Base-by-base conservation (phyloP, 1,140 invertebrate genomes). In the Andricus grossulariae region DNA sequence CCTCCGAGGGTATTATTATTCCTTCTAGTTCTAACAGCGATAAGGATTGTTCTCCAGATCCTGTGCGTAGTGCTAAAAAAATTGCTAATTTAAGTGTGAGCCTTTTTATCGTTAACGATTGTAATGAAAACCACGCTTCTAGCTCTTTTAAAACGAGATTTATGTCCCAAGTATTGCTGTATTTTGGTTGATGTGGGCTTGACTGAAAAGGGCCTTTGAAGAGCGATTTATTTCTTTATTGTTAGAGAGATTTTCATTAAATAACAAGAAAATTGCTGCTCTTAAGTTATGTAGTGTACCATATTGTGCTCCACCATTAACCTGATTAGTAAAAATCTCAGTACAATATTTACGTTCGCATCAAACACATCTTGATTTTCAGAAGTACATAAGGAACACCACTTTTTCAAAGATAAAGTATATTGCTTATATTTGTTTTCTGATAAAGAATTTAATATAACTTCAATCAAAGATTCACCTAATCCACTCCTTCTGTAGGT, bases 261-360 rank as follows among this genome's bases (percentile, higher is more conserved):
- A 25, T 11, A 81, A 32, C 13, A 75, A 49, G 11, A 77, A 66
- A 0, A 83, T 71, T 19, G 77, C 82, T 19, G 77, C 75, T 71
- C 77, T 78, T 8, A 73, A 45, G 5, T 71, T 49, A 66, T 80
- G 82, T 10, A 85, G 32, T 12, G 82, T 80, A 7, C 82, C 82
- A 70, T 80, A 84, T 8, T 49, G 49, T 10, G 82, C 83, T 18
- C 80, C 82, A 39, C 77, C 79, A 16, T 74, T 18, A 51, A 76
- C 78, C 76, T 72, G 76, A 51, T 72, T 18, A 11, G 74, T 74
- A 79, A 72, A 25, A 71, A 78, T 3, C 13, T 45, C n/a, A 76
- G 50, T 13, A 78, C 32, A 19, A 66, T 21, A 45, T 60, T 72
- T 15, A 75, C 60, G 10, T 49, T 66, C 3, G 71, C 70, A 13